Evolutionary conservation across 2,113 vertebrate genomes (phyloP), one percentile per base, ranked within the genome.

Genomic region (Mystacornis crossleyi): DNA sequence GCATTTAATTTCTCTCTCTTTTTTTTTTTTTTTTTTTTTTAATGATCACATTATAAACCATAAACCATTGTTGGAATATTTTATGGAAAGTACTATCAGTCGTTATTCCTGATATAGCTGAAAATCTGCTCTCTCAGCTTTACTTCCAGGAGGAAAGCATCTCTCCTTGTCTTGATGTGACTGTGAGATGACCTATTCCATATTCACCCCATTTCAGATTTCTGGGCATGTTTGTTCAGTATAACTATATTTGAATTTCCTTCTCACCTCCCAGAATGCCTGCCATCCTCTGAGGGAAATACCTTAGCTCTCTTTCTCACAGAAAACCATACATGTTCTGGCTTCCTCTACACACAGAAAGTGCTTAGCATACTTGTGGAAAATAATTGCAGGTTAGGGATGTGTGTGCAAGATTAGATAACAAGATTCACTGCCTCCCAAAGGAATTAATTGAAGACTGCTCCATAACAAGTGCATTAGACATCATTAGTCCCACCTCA

Each of bases 381-480:
- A 97, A 90, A 36, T 60, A 58, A 70, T 25, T 72, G 73, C 50
- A 89, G 67, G 92, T 93, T 93, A 89, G 55, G 61, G 75, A 82
- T 1, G 18, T 81, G 50, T 86, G 67, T 83, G 64, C 89, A 55
- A 95, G 82, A 93, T 93, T 94, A 96, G 85, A 90, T 95, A 95
- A 92, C 51, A 54, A 78, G 88, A 94, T 89, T 67, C 81, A 86
- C 60, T 78, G 40, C 80, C 71, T 93, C 40, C 43, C 31, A 33
- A 21, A 21, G 40, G 64, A 94, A 92, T 93, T 70, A 88, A 86
- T 51, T 92, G 71, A 88, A 90, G 67, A 92, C 78, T 51, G 75
- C 86, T 93, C 85, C 92, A 74, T 90, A 95, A 88, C 84, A 94
- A 94, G 47, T 55, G 34, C 47, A 70, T 96, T 91, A 96, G 92